Percentiles rank a stretch among this genome's conserved stretches.
phyloP scores from a whole-genome alignment of 2,888 invertebrate species.

The Phortica okadai region DNA sequence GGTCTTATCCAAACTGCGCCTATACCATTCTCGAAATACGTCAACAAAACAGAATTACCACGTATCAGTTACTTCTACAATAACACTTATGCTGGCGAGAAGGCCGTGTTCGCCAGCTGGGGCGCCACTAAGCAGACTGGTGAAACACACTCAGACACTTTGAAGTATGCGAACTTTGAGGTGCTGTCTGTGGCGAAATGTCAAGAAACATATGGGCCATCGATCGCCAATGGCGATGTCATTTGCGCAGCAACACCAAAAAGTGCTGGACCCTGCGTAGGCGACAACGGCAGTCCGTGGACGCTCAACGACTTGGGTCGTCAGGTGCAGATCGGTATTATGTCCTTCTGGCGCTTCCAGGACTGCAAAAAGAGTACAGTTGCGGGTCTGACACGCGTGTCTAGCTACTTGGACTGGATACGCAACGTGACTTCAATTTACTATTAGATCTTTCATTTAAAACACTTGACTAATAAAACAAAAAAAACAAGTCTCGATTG shows the following conservation, averaged over 20 bases:
- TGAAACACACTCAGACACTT: background rate
- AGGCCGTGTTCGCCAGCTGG: background rate
- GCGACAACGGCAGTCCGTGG: constrained; percentile 13
- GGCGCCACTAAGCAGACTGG: background rate
- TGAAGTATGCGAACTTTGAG: background rate
- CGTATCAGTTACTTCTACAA: background rate
- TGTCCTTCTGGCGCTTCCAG: constrained; percentile 17
- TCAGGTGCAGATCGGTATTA: background rate
- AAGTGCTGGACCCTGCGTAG: background rate
- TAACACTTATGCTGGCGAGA: background rate
- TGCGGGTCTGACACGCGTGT: background rate
- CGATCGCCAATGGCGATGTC: background rate
- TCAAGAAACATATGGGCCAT: background rate
- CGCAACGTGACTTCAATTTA: background rate
- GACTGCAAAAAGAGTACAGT: background rate
- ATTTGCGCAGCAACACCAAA: constrained; percentile 5
- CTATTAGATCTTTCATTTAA: background rate
- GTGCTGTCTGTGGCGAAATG: background rate
- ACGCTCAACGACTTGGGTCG: background rate
- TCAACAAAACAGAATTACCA: background rate
- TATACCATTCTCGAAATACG: background rate
- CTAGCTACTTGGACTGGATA: constrained; percentile 4
- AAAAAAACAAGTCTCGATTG: too few relatives aligned
- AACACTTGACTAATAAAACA: too few relatives aligned
- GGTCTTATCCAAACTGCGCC: background rate